Evolutionary conservation across 1,140 invertebrate genomes (phyloP).

Genomic region (Pogonomyrmex barbatus): DNA sequence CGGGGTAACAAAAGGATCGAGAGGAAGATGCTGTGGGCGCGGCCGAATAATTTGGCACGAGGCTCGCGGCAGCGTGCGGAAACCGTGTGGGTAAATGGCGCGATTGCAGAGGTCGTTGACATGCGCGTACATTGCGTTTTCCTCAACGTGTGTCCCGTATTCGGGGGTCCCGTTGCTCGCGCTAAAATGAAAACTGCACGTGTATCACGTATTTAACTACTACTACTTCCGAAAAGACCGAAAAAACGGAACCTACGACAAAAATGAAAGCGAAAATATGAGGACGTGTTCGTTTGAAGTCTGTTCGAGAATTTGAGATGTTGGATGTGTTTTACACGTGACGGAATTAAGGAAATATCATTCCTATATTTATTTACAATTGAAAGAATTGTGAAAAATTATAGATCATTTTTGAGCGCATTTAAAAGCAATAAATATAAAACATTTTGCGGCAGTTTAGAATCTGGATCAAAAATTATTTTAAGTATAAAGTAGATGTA

Average conservation of each 20-base stretch:
- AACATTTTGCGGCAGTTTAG: no score
- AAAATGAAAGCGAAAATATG: background rate
- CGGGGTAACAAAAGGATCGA: constrained; percentile 56
- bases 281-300: background rate
- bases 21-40: constrained; percentile 63
- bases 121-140: constrained; percentile 44
- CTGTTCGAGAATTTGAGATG: background rate
- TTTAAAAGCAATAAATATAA: no score
- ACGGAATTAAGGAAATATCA: background rate
- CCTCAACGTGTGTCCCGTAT: constrained; percentile 18
- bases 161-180: background rate
- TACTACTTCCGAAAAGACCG: background rate
- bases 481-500: no score
- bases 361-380: no score
- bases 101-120: constrained; percentile 65
- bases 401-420: no score
- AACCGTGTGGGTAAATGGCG: constrained; percentile 31
- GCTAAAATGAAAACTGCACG: background rate
- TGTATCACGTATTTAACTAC: background rate
- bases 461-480: no score
- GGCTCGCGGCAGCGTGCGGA: constrained; percentile 18
- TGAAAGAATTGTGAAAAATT: no score
- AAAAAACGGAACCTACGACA: background rate
- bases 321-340: background rate
- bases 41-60: constrained; percentile 74